phyloP scores from a whole-genome alignment of 2,797 vertebrate genomes.

The Chloroceryle inda region DNA sequence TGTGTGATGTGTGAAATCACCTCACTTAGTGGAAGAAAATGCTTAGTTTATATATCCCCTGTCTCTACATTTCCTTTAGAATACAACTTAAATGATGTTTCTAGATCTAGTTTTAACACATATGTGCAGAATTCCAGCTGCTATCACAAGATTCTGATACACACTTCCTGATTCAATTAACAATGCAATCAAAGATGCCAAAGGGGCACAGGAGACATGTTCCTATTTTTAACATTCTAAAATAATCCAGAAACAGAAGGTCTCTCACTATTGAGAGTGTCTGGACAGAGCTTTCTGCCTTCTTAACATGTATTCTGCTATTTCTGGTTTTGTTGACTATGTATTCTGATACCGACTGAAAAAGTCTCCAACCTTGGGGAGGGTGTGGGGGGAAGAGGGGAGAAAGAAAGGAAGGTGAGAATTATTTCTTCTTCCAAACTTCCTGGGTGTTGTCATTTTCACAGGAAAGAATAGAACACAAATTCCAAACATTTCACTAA shows the following conservation, averaged over 20 bases:
- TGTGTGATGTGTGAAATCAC: neutral
- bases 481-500: neutral
- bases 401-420: neutral
- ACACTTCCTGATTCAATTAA: neutral
- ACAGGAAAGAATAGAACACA: neutral
- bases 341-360: neutral
- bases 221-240: neutral
- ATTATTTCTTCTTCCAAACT: neutral
- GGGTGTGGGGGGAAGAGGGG: neutral
- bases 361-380: neutral
- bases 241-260: neutral
- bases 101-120: neutral
- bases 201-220: rapidly evolving
- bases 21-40: neutral
- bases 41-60: neutral
- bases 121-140: neutral
- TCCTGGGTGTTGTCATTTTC: neutral
- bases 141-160: neutral
- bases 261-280: neutral
- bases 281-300: neutral
- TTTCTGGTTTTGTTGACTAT: neutral
- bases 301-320: neutral
- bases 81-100: neutral
- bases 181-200: neutral
- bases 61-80: neutral